These are phyloP conservation scores for Trogon surrucura DNA, from an alignment of 2,113 vertebrate species.

Conservation along the genomic window DNA sequence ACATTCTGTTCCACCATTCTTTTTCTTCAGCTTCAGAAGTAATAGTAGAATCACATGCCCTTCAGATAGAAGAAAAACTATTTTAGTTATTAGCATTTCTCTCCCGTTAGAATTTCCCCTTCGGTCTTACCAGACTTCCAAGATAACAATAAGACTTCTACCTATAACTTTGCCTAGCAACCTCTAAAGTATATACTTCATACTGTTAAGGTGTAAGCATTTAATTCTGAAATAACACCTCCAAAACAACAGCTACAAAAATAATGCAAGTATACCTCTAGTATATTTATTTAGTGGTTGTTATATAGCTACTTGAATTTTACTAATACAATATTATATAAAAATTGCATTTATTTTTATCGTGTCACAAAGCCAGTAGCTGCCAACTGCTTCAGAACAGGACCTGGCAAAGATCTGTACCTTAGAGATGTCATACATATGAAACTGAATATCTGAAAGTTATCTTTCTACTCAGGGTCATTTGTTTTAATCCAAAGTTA, in stretches of 20 bases:
- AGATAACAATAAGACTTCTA: not conserved
- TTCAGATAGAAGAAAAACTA: not conserved
- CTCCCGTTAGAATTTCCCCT: not conserved
- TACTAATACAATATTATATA: not conserved
- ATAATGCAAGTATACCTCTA: not conserved
- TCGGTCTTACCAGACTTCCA: not conserved
- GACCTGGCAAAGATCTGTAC: not conserved
- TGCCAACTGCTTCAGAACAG: not conserved
- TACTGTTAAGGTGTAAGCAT: not conserved
- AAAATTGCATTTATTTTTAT: not conserved
- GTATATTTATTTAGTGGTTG: not conserved
- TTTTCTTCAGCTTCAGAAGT: not conserved
- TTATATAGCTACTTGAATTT: not conserved
- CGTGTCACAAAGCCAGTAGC: not conserved
- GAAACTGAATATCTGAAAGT: not conserved
- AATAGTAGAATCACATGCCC: not conserved
- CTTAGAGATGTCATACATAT: not conserved
- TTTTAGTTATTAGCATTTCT: not conserved
- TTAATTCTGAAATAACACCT: not conserved
- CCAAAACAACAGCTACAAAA: not conserved
- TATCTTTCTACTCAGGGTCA: not conserved
- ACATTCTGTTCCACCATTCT: not conserved
- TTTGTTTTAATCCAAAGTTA: not conserved
- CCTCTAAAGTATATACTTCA: not conserved
- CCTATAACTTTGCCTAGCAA: not conserved